Conservation (phyloP, 2,888 invertebrate genomes). For the Watsonalla cultraria region DNA sequence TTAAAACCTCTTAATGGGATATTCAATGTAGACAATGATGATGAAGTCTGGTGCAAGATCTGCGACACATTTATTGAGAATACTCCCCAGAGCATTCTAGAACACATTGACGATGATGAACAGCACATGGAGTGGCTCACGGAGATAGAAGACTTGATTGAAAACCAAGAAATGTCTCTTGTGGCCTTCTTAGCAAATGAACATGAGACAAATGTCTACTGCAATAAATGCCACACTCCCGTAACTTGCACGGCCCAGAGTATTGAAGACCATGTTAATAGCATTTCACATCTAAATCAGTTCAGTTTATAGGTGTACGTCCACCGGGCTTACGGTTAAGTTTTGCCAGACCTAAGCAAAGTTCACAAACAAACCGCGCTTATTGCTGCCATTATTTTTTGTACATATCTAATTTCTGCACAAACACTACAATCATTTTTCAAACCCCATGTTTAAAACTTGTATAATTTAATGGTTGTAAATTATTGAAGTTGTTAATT, state of each 20-base stretch:
- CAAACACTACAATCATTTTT: no score
- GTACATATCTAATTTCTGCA: no score
- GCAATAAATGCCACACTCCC: constrained; percentile 45
- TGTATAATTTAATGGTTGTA: no score
- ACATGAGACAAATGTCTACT: constrained; percentile 45
- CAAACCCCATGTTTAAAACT: no score
- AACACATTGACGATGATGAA: constrained; percentile 48
- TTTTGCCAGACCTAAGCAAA: no score
- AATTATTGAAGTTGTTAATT: no score
- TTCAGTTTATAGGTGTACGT: constrained; percentile 25
- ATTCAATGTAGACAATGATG: constrained; percentile 37
- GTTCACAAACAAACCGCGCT: no score
- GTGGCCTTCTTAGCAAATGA: constrained; percentile 39
- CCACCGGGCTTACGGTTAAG: no score
- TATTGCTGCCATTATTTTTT: no score
- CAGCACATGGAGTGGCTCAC: constrained; percentile 49
- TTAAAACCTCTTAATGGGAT: constrained; percentile 50
- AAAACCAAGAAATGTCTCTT: constrained; percentile 42
- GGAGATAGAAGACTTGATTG: constrained; percentile 47
- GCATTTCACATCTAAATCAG: constrained; percentile 41
- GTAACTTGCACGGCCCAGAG: constrained; percentile 35
- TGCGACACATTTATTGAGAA: constrained; percentile 46
- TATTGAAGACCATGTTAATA: constrained; percentile 46
- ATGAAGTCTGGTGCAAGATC: constrained; percentile 53
- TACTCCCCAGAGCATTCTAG: constrained; percentile 31